Evolutionary conservation across 2,888 invertebrate genomes (phyloP).

Genomic region (Iselma pallidipennis): DNA sequence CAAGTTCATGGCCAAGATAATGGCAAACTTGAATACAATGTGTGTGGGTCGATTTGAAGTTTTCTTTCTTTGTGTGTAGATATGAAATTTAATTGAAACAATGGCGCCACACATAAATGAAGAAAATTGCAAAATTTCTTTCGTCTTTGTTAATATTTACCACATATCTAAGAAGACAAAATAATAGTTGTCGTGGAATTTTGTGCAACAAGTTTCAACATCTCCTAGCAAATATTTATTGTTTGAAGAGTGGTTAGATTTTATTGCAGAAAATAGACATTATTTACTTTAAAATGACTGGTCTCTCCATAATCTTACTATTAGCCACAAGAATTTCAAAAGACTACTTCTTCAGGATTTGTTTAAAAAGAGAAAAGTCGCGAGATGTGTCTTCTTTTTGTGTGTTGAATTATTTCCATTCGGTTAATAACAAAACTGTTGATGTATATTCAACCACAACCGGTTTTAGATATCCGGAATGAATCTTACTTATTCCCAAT

Average conservation of each 20-base stretch:
- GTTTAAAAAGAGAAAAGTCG: too few species aligned
- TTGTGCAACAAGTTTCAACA: background rate
- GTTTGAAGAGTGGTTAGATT: background rate
- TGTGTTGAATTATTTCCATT: too few species aligned
- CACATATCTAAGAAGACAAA: too few species aligned
- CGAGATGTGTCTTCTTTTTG: too few species aligned
- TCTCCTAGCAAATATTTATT: background rate
- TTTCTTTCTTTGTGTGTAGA: background rate
- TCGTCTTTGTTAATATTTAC: too few species aligned
- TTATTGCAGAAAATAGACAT: too few species aligned
- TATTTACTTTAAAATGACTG: too few species aligned
- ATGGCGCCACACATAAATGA: slow-evolving; percentile 7
- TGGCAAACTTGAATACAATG: background rate
- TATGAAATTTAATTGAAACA: background rate
- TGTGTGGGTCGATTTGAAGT: background rate
- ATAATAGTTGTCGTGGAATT: too few species aligned
- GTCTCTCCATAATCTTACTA: too few species aligned
- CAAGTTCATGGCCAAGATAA: slow-evolving; percentile 14
- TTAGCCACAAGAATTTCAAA: too few species aligned
- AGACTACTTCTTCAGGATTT: too few species aligned
- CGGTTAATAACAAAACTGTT: background rate
- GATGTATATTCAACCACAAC: background rate
- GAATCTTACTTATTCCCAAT: too few species aligned
- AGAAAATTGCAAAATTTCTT: background rate
- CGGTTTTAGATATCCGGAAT: background rate